Conservation (phyloP, 2,888 invertebrate genomes). For the Eueremaeus valkanovi region DNA sequence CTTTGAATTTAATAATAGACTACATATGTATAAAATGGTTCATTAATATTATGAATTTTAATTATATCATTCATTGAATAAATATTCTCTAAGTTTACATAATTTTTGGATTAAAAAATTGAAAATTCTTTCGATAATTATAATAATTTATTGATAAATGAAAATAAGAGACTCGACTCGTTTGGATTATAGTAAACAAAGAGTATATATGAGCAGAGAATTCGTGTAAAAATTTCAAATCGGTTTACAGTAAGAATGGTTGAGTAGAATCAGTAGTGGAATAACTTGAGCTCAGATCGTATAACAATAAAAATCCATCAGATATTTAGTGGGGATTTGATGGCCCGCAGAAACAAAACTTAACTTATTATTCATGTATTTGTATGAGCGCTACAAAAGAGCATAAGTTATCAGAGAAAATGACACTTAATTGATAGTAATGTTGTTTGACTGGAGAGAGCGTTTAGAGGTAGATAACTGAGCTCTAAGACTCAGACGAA, state of each 20-base stretch:
- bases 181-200: too few species aligned
- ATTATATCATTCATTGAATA: too few species aligned
- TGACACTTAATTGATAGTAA: slow-evolving; percentile 16
- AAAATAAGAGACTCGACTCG: too few species aligned
- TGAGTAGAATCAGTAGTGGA: background rate
- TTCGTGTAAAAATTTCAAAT: background rate
- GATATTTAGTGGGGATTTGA: background rate
- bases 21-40: too few species aligned
- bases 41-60: too few species aligned
- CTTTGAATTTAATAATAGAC: too few species aligned
- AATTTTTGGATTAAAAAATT: too few species aligned
- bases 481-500: background rate
- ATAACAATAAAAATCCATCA: slow-evolving; percentile 8
- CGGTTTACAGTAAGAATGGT: too few species aligned
- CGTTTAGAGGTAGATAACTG: slow-evolving; percentile 2
- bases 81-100: too few species aligned
- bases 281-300: background rate
- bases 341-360: slow-evolving; percentile 1
- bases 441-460: slow-evolving; percentile 20
- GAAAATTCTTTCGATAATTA: too few species aligned
- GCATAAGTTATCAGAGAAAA: background rate
- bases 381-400: background rate
- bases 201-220: too few species aligned
- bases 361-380: background rate
- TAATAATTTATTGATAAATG: too few species aligned